Conservation (phyloP, 2,113 vertebrate genomes). For the Trogon melanurus region DNA sequence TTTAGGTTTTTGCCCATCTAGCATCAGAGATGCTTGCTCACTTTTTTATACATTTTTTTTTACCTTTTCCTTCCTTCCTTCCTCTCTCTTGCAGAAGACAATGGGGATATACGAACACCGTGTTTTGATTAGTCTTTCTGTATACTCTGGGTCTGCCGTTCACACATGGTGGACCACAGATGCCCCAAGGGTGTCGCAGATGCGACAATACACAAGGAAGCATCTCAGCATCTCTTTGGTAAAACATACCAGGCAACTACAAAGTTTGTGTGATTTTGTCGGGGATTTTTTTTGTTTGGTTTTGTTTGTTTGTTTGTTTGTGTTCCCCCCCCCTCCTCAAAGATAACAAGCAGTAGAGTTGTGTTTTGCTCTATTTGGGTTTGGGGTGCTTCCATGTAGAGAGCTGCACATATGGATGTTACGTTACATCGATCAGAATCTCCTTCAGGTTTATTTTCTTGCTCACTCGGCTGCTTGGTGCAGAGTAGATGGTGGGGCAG, state of each 20-base stretch:
- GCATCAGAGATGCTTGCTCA: neutral
- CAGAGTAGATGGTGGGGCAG: neutral
- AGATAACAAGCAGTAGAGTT: neutral
- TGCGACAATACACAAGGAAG: neutral
- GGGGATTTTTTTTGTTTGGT: neutral
- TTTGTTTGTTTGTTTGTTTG: rapidly evolving
- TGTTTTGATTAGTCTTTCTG: neutral
- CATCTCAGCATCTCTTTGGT: neutral
- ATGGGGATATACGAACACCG: neutral
- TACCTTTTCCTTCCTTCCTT: neutral
- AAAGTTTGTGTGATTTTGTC: neutral
- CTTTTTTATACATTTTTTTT: neutral
- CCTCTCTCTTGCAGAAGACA: neutral
- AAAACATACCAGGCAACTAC: neutral
- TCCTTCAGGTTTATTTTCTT: neutral
- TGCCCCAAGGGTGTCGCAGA: neutral
- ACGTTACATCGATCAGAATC: neutral
- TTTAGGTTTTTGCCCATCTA: slow-evolving; percentile 26
- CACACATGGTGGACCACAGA: neutral
- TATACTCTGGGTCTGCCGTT: neutral
- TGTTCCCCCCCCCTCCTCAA: neutral
- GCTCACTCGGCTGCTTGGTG: neutral
- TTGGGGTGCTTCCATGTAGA: neutral
- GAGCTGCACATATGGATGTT: neutral
- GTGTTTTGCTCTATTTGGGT: neutral